Conservation (phyloP, 2,888 invertebrate genomes). For the Troides helena region DNA sequence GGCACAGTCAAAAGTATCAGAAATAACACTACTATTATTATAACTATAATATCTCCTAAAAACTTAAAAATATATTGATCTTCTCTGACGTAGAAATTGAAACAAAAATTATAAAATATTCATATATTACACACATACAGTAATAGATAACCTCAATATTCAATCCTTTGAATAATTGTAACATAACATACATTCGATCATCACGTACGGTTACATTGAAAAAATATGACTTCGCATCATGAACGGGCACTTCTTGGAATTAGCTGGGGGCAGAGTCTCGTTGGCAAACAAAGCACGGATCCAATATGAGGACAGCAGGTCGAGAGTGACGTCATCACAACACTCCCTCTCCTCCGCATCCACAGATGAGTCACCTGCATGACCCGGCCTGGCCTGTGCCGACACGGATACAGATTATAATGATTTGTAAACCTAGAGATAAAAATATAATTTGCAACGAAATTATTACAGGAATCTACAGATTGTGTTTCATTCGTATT, state of each 20-base stretch:
- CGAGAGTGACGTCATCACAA: constrained; percentile 46
- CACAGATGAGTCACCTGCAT: constrained; percentile 35
- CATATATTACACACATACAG: not conserved
- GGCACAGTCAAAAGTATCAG: not conserved
- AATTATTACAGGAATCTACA: not conserved
- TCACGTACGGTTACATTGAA: constrained; percentile 24
- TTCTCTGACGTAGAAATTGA: not conserved
- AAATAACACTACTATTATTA: not conserved
- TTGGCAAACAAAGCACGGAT: constrained; percentile 39
- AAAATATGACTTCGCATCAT: constrained; percentile 36
- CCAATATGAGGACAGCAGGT: constrained; percentile 40
- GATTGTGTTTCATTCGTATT: not conserved
- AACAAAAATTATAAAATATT: not conserved
- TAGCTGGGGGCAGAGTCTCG: constrained; percentile 38
- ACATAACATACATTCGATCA: not conserved
- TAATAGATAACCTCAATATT: not conserved
- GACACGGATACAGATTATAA: constrained; percentile 25
- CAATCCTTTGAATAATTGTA: not conserved
- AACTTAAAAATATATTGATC: not conserved
- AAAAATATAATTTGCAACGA: not conserved
- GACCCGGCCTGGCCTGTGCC: constrained; percentile 18
- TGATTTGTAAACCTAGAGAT: constrained; percentile 11
- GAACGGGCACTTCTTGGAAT: constrained; percentile 49
- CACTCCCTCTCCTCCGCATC: constrained; percentile 27
- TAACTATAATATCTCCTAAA: not conserved